Base-by-base conservation (phyloP, 2,797 vertebrate species). In the Geotrypetes seraphini region DNA sequence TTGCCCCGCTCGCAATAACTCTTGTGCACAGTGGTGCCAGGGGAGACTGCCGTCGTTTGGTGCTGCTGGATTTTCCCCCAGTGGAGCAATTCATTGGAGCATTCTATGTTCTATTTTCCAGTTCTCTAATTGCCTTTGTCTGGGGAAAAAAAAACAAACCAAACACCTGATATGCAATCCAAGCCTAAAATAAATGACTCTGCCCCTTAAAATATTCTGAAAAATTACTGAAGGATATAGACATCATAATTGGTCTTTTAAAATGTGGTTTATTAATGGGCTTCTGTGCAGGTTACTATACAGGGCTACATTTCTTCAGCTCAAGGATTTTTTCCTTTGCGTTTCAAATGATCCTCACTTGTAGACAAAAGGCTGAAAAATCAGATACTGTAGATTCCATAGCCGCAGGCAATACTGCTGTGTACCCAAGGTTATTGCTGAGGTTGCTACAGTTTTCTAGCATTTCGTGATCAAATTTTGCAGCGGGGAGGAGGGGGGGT, bases 61-160 rank as follows among this genome's bases (percentile, higher is more conserved):
- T 66, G 51, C 51, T 69, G 50, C 56, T 57, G 53, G 54, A 53
- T 73, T 57, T 53, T 31, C 10, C 71, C 68, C 77, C 77, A 8
- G 10, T 39, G 62, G 76, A 70, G 56, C 64, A 60, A 53, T 65
- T 73, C 57, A 58, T 53, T 38, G 33, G 60, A 74, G 44, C 21
- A 50, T 80, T 82, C 53, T 36, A 44, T 62, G 54, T 69, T 59
- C 70, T 81, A 72, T 80, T 86, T 81, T 76, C 68, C 63, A 66
- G 22, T 66, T 53, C 53, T 76, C 63, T 89, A 90, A 91, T 91
- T 91, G 77, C 71, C 69, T 78, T 45, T 66, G 69, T 75, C 66
- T 74, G 64, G 58, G 65, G 36, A 33, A 57, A n/a, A n/a, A 33
- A 57, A n/a, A n/a, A n/a, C n/a, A n/a, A n/a, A n/a, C n/a, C n/a